Percentiles rank a stretch among this genome's conserved stretches.
Evolutionary conservation across 2,888 invertebrate genomes (phyloP).

Genomic region (Hedya salicella): DNA sequence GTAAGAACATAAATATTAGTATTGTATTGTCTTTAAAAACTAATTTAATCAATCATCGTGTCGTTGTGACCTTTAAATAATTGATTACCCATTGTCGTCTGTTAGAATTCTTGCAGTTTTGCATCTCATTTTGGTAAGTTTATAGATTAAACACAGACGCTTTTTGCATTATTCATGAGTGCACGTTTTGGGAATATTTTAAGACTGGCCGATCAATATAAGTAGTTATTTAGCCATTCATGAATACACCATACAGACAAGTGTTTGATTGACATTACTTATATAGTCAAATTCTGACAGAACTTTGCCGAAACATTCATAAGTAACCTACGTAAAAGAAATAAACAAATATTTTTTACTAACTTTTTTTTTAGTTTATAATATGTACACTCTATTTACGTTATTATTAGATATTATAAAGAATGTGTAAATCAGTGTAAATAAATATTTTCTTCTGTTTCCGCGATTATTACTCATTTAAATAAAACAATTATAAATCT

Average conservation of each 20-base stretch:
- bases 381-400: too few species aligned
- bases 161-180: constrained; percentile 3
- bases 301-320: too few species aligned
- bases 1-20: constrained; percentile 1
- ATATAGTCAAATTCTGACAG: too few species aligned
- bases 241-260: background rate
- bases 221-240: background rate
- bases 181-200: background rate
- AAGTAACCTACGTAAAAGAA: too few species aligned
- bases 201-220: background rate
- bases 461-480: too few species aligned
- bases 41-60: background rate
- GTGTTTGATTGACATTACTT: too few species aligned
- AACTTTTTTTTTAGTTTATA: too few species aligned
- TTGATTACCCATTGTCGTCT: constrained; percentile 17
- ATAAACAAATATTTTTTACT: too few species aligned
- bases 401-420: too few species aligned
- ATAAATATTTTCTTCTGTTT: too few species aligned
- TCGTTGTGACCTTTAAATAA: background rate
- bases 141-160: background rate
- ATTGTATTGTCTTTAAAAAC: background rate
- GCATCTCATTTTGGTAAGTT: constrained; percentile 6
- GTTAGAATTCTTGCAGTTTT: constrained; percentile 2
- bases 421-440: too few species aligned
- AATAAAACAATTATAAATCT: too few species aligned